These are phyloP conservation scores for Mythimna loreyi DNA, from an alignment of 2,888 invertebrate species.

Conservation along the genomic window DNA sequence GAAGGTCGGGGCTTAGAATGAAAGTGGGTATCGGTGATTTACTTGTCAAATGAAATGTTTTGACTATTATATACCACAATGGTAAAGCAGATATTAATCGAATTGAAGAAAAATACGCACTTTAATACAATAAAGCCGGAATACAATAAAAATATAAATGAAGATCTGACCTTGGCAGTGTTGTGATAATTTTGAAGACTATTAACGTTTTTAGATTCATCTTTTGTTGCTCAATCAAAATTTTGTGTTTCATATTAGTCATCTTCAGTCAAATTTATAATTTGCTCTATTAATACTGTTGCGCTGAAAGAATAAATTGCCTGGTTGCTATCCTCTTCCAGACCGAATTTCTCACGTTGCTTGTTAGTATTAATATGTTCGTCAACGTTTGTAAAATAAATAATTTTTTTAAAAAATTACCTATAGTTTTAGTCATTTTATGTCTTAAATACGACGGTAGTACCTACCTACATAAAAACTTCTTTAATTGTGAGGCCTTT, in stretches of 20 bases:
- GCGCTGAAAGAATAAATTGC: no score
- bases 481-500: neutral
- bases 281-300: neutral
- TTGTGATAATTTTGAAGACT: neutral
- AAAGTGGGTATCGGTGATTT: constrained; percentile 42
- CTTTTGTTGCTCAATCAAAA: neutral
- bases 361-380: neutral
- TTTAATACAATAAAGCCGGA: no score
- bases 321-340: neutral
- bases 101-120: no score
- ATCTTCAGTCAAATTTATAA: neutral
- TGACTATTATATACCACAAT: neutral
- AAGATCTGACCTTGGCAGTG: neutral
- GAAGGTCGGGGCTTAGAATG: constrained; percentile 27
- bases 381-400: neutral
- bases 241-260: neutral
- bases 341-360: no score
- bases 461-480: constrained; percentile 5
- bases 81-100: neutral
- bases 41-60: constrained; percentile 1
- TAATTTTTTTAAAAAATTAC: neutral
- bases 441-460: neutral
- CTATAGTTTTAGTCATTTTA: neutral
- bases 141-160: no score
- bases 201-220: neutral